These are phyloP conservation scores for Schizopygopsis malacanthus DNA, from an alignment of 2,797 vertebrate genomes.

Conservation along the genomic window DNA sequence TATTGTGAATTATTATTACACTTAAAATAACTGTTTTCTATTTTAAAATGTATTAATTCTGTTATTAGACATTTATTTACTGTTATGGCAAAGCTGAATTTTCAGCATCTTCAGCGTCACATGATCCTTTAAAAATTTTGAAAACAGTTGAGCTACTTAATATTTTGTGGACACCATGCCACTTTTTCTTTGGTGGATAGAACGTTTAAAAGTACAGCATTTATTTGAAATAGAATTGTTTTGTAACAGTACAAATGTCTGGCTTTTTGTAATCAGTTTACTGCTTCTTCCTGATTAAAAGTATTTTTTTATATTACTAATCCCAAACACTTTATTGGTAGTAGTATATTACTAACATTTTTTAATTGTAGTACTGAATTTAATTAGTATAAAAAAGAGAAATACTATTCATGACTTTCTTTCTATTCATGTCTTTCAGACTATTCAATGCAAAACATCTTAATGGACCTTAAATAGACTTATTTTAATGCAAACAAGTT, in stretches of 20 bases:
- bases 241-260: neutral
- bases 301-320: neutral
- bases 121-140: neutral
- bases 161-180: neutral
- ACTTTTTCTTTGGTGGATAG: neutral
- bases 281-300: neutral
- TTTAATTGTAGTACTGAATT: neutral
- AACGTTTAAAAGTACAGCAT: neutral
- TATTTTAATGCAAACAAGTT: neutral
- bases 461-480: neutral
- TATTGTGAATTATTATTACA: neutral
- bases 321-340: neutral
- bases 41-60: neutral
- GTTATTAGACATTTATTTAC: neutral
- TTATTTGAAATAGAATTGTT: neutral
- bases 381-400: neutral
- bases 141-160: neutral
- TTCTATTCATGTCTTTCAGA: too few relatives aligned
- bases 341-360: neutral
- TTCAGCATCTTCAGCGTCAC: neutral
- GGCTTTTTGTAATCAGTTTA: neutral
- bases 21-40: too few relatives aligned
- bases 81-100: neutral
- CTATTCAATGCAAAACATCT: neutral
- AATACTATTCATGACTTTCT: too few relatives aligned